Conservation (phyloP, 2,888 invertebrate species). For the Helicoverpa assulta region DNA sequence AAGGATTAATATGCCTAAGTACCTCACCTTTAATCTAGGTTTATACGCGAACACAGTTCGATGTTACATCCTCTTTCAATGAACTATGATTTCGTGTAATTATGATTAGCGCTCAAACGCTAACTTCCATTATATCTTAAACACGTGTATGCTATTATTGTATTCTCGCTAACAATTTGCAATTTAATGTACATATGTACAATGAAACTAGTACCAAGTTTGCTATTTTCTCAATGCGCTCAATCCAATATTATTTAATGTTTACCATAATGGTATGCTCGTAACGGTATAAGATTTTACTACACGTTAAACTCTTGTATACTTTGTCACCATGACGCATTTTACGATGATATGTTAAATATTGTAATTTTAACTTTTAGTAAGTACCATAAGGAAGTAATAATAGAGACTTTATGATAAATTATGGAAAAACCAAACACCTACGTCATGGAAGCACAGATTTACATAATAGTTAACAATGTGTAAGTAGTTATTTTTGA, state of each 20-base stretch:
- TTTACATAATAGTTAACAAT: neutral
- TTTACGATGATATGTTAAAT: neutral
- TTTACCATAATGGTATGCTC: too few relatives aligned
- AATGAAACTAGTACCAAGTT: too few relatives aligned
- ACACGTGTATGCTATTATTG: neutral
- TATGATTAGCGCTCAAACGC: neutral
- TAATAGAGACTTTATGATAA: neutral
- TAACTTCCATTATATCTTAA: neutral
- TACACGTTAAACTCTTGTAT: too few relatives aligned
- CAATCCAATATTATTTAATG: too few relatives aligned
- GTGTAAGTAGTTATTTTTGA: neutral
- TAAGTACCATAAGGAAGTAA: neutral
- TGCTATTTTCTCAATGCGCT: too few relatives aligned
- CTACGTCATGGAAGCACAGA: neutral
- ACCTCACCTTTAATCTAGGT: too few relatives aligned
- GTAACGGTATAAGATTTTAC: too few relatives aligned
- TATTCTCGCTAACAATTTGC: neutral
- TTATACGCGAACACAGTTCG: neutral
- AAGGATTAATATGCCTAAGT: neutral
- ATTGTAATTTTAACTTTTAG: constrained; percentile 9
- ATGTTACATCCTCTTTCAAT: neutral
- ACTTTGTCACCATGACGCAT: neutral
- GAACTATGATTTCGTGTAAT: neutral
- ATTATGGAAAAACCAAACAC: constrained; percentile 9
- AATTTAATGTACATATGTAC: neutral